Evolutionary conservation across 2,797 vertebrate species (phyloP), one percentile per base, ranked within the genome.

Genomic region (Clarias pachynema): DNA sequence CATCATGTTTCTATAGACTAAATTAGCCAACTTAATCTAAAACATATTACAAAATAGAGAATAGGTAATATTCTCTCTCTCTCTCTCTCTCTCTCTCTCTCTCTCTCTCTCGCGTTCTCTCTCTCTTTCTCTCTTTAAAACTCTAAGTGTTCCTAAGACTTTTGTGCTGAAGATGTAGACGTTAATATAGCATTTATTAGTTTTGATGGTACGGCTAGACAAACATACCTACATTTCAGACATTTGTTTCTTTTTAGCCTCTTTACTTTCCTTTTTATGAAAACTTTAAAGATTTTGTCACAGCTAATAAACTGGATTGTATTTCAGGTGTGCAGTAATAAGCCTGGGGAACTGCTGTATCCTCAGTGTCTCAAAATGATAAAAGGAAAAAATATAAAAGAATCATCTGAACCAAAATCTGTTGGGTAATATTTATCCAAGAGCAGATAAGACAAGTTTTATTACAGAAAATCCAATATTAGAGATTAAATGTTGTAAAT

Each of bases 301-400:
- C 26, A 57, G 8, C 18, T 77, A 57, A 77, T 59, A 59, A 77
- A 77, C 53, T 22, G 53, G 16, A 22, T 59, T 59, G 57, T 57
- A 59, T 57, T 77, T 59, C 53, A 77, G 74, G 53, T 77, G 74
- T 31, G 53, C 18, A 22, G 53, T 22, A 31, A 77, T 57, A 77
- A 31, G 26, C 6, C 18, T 57, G 73, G 29, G 26, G 73, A 57
- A 57, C 31, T 3, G 9, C 74, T 59, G 29, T 26, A 12, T 26
- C 57, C 53, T 16, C 57, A 0, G 9, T 57, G 26, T 20, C 53
- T 57, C 53, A 31, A 34, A 59, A 16, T 10, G 29, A 77, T 59
- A 57, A 57, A 77, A 77, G 73, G 73, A 77, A 8, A 34, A 34
- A 57, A 56, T 22, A 22, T 59, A 22, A 77, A 22, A 77, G 53